Base-by-base conservation (phyloP, 30 jellyfish, hydroid and myxozoan species). In the Thelohanellus kitauei region DNA sequence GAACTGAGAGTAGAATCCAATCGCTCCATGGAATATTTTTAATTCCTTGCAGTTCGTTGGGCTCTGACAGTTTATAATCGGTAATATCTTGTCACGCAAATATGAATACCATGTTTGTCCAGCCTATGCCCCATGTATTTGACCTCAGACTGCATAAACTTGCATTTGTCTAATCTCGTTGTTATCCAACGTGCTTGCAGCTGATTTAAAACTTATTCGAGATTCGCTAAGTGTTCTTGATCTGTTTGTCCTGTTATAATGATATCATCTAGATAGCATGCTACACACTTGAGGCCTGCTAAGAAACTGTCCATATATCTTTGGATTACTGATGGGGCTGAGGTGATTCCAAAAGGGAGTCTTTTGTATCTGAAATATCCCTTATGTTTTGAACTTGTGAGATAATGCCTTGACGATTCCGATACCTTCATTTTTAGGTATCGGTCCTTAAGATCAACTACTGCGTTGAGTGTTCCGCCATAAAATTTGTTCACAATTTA, bases 321-420 rank as follows among this genome's bases (percentile, higher is more conserved):
- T 40, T 50, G 54, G 33, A 59, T 50, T 11, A 67, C 51, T 25
- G 84, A 60, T 2, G 31, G 47, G 12, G 52, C 84, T 24, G 43
- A 43, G 2, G 56, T 50, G 43, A 59, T 45, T 12, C 60, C 69
- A 50, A 49, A 59, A 21, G 69, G 67, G n/a, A n/a, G n/a, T n/a
- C n/a, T n/a, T n/a, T n/a, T n/a, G n/a, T n/a, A n/a, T n/a, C n/a
- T n/a, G n/a, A 21, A 51, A n/a, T n/a, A n/a, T n/a, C n/a, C n/a
- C n/a, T n/a, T n/a, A n/a, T n/a, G n/a, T n/a, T n/a, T n/a, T n/a
- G n/a, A n/a, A n/a, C n/a, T n/a, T n/a, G n/a, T n/a, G n/a, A n/a
- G n/a, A n/a, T n/a, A n/a, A n/a, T n/a, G n/a, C n/a, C n/a, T n/a
- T n/a, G n/a, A n/a, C n/a, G n/a, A n/a, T n/a, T n/a, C n/a, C n/a